phyloP scores from a whole-genome alignment of 1,140 invertebrate species.

The Pristionchus pacificus region DNA sequence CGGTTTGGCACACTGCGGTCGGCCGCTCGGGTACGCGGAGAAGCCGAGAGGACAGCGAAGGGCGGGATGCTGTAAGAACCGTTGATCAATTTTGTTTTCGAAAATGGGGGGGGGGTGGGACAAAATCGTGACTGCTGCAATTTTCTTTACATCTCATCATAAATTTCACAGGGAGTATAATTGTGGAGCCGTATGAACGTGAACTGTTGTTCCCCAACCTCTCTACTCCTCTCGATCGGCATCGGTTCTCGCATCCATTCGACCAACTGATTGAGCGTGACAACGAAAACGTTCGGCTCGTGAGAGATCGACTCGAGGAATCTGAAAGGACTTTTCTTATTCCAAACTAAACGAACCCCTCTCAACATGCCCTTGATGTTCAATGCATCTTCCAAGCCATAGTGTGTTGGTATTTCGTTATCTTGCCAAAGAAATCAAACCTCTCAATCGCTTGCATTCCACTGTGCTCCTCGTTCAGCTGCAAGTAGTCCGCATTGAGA shows the following conservation, averaged over 20 bases:
- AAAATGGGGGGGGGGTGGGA: constrained; percentile 5
- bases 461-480: constrained; percentile 28
- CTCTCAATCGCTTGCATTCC: constrained; percentile 33
- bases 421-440: constrained; percentile 2
- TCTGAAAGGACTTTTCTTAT: constrained; percentile 15
- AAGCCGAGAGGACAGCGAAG: constrained; percentile 6
- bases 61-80: neutral
- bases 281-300: constrained; percentile 34
- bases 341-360: neutral
- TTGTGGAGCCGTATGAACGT: neutral
- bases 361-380: too few relatives aligned
- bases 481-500: constrained; percentile 39
- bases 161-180: neutral
- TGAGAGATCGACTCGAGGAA: constrained; percentile 30
- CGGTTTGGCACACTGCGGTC: constrained; percentile 23
- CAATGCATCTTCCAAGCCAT: too few relatives aligned
- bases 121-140: constrained; percentile 17
- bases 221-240: constrained; percentile 22
- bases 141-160: neutral
- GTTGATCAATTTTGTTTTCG: neutral
- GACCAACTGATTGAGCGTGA: constrained; percentile 35
- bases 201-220: constrained; percentile 8
- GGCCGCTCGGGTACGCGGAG: neutral
- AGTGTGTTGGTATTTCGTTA: too few relatives aligned
- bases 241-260: constrained; percentile 38